Evolutionary conservation across 2,888 invertebrate species (phyloP), one percentile per base, ranked within the genome.

Genomic region (Drosophila niveifrons): DNA sequence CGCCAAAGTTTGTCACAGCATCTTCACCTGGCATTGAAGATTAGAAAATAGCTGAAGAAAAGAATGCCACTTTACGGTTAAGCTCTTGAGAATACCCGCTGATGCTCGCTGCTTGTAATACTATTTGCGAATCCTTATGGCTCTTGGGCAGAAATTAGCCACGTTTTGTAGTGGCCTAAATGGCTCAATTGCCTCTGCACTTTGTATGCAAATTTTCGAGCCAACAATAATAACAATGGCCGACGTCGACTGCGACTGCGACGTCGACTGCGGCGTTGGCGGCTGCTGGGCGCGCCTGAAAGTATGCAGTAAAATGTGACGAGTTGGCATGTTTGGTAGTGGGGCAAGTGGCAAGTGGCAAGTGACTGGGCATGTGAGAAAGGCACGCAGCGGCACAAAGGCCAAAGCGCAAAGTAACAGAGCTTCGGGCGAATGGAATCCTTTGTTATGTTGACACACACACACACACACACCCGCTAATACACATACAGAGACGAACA

Each of bases 141-240:
- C 68, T 77, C 73, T 73, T 65, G 70, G 73, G 68, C 63, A 53
- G 68, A 80, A 82, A 88, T 83, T 88, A 83, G 82, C 67, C 62
- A 63, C 67, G 63, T 78, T 86, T 86, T 86, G 64, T 75, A 82
- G 86, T 73, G 70, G 68, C 53, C 44, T 66, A 77, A 77, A 78
- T 73, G 76, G 55, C 57, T 70, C 74, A 80, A 85, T 83, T 80
- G 69, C 70, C 64, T 67, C 53, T 56, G 65, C 77, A 51, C 53
- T 75, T 82, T 79, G 72, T 63, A 81, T 75, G 82, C 57, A 72
- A 85, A 87, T 75, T 69, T 57, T 57, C 9, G 46, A 9, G 48
- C 10, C 39, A 43, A 48, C 43, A 55, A 41, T 34, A 17, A 47
- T 43, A 36, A 50, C 36, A 29, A 47, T 31, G 11, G 4, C 28